Conservation (phyloP, 2,888 invertebrate genomes). For the Pediacus dermestoides region DNA sequence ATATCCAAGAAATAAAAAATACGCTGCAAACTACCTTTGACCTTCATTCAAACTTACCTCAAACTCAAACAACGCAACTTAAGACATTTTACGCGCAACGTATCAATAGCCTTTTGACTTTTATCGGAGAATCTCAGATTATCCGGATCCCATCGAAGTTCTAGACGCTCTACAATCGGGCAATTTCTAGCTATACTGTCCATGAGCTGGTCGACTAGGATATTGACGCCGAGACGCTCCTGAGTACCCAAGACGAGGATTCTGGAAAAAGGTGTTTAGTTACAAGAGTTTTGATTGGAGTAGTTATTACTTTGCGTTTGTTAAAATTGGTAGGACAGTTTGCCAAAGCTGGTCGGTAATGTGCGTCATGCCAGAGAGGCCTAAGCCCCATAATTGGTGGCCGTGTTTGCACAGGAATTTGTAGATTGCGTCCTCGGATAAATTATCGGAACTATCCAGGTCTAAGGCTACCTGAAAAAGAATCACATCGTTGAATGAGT, state of each 20-base stretch:
- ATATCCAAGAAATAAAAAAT: slow-evolving; percentile 4
- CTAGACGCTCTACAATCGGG: slow-evolving; percentile 81
- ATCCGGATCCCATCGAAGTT: slow-evolving; percentile 98
- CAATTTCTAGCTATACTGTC: slow-evolving; percentile 95
- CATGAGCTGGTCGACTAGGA: slow-evolving; percentile 96
- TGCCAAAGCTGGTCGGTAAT: slow-evolving; percentile 98
- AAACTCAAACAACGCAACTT: slow-evolving; percentile 89
- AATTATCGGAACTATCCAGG: slow-evolving; percentile 91
- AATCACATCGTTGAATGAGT: not conserved
- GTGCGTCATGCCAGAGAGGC: slow-evolving; percentile 93
- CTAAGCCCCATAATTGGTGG: slow-evolving; percentile 81
- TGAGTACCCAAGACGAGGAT: slow-evolving; percentile 97
- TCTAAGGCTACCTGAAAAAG: slow-evolving; percentile 74
- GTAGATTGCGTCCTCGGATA: slow-evolving; percentile 88
- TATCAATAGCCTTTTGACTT: slow-evolving; percentile 98
- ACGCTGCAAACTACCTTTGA: too few species aligned
- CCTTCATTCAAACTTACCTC: slow-evolving; percentile 66
- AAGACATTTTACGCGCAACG: slow-evolving; percentile 90
- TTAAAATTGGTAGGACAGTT: slow-evolving; percentile 85
- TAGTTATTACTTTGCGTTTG: slow-evolving; percentile 79
- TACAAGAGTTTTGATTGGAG: slow-evolving; percentile 7
- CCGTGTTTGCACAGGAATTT: slow-evolving; percentile 91
- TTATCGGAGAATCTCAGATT: slow-evolving; percentile 98
- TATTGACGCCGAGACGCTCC: slow-evolving; percentile 92
- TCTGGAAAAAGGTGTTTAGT: slow-evolving; percentile 53